Base-by-base conservation (phyloP, 2,888 invertebrate species). In the Rosalia funebris region DNA sequence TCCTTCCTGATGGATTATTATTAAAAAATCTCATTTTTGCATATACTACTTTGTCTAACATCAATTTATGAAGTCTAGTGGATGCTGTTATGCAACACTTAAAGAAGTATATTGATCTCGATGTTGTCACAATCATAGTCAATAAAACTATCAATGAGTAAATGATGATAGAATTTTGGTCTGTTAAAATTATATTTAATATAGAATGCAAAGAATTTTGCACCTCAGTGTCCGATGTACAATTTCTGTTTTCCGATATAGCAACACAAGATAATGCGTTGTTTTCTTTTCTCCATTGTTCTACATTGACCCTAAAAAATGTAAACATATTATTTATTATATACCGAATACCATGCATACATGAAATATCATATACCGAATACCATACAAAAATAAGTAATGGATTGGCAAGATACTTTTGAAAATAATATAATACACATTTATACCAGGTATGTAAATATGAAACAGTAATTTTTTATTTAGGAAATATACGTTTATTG, bases 1-100 rank as follows among this genome's bases (percentile, higher is more conserved):
- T 85, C 20, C 83, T 78, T 10, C 85, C 85, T 1, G 84, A 82
- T 0, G 88, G 86, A 74, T 89, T 90, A 0, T 81, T 84, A 69
- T 89, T 88, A 76, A 90, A 90, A 76, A 91, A 91, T 57, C 81
- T 77, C 79, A 89, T 86, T 0, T 86, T 85, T 0, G 87, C 84
- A 34, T 85, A 80, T 12, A 88, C 84, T 2, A 90, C 83, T 54
- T 84, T 82, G 11, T 47, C 32, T 60, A 77, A 73, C 76, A 77
- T 87, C 9, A 66, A 72, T 64, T 84, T 82, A 71, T 89, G 88
- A 0, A 88, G 77, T 39, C 70, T 79, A 47, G 78, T 78, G 0
- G 87, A 86, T 0, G 86, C 83, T 10, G 76, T 77, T 68, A 85
- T 80, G 66, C 84, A 84, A 56, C 82, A 75, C 39, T 75, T 71